Evolutionary conservation across 1,140 invertebrate genomes (phyloP).

Genomic region (Reticulitermes speratus): DNA sequence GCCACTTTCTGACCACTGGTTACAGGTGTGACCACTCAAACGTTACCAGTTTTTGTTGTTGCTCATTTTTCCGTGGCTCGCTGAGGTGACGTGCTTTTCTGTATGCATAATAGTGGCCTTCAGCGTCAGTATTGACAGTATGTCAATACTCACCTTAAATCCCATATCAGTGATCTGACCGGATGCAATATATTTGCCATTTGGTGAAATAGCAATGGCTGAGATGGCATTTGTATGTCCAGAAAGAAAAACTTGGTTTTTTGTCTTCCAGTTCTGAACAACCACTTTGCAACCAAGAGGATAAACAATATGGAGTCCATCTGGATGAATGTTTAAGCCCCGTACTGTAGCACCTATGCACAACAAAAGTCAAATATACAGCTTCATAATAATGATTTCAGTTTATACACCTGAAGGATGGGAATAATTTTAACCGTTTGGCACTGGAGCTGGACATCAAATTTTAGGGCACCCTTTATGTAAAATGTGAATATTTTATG

Average conservation of each 20-base stretch:
- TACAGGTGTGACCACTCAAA: no score
- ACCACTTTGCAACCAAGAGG: slow-evolving; percentile 82
- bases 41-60: no score
- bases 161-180: slow-evolving; percentile 89
- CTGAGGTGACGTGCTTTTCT: background rate
- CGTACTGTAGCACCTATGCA: slow-evolving; percentile 62
- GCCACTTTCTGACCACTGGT: no score
- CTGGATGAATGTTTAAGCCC: slow-evolving; percentile 75
- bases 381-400: no score
- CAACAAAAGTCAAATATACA: background rate
- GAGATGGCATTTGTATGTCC: slow-evolving; percentile 85
- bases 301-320: slow-evolving; percentile 74
- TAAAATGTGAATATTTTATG: no score
- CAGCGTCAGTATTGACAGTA: no score
- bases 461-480: no score
- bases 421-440: no score
- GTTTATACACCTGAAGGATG: no score
- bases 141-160: slow-evolving; percentile 64
- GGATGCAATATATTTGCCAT: slow-evolving; percentile 79
- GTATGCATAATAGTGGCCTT: background rate
- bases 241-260: slow-evolving; percentile 72
- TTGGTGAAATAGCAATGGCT: slow-evolving; percentile 72
- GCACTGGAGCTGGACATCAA: no score
- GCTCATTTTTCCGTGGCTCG: no score
- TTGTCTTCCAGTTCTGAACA: slow-evolving; percentile 70